phyloP scores from a whole-genome alignment of 2,888 invertebrate species.

The Dasypogon diadema region DNA sequence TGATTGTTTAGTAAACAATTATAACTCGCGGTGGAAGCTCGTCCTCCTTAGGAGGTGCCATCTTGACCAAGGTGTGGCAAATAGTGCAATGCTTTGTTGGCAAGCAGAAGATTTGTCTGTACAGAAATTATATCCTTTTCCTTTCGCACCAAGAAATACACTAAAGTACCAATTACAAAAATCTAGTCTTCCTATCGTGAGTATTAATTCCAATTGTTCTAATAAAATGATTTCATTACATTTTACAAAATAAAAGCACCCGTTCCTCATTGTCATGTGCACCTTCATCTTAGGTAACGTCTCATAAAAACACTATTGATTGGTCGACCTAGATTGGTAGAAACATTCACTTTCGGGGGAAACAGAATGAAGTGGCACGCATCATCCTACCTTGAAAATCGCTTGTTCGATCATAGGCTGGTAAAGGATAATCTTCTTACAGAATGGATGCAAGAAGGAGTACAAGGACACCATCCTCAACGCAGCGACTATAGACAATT shows the following conservation, averaged over 20 bases:
- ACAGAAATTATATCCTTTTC: constrained; percentile 64
- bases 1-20: not conserved
- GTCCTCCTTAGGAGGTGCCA: not conserved
- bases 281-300: constrained; percentile 8
- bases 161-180: constrained; percentile 64
- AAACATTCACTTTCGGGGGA: constrained; percentile 37
- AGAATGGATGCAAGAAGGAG: constrained; percentile 64
- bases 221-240: too few relatives aligned
- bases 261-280: constrained; percentile 10
- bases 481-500: constrained; percentile 68
- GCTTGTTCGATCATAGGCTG: constrained; percentile 66
- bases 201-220: constrained; percentile 59
- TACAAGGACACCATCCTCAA: constrained; percentile 63
- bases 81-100: constrained; percentile 64
- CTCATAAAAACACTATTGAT: constrained; percentile 3
- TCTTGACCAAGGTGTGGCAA: not conserved
- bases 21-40: not conserved
- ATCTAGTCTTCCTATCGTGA: constrained; percentile 68
- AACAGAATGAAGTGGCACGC: constrained; percentile 61
- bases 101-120: constrained; percentile 63
- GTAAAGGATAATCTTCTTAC: constrained; percentile 67
- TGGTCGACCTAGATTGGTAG: not conserved
- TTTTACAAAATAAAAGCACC: not conserved
- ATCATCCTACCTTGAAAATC: constrained; percentile 66
- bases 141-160: constrained; percentile 61